phyloP scores from a whole-genome alignment of 2,888 invertebrate species.

The Aphodius sticticus region DNA sequence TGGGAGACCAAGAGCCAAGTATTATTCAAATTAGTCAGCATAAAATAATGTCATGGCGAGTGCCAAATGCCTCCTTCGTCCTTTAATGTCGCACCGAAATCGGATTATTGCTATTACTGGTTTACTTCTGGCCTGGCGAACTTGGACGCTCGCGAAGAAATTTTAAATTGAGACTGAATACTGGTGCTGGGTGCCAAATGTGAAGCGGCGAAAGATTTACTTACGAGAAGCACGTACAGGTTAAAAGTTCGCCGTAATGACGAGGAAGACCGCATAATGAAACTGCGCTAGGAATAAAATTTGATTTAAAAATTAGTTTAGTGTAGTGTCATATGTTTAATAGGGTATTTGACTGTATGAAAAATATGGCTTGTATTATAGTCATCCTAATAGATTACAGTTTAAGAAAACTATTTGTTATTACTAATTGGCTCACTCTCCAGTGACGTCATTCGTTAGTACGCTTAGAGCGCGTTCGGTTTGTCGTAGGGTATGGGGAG shows the following conservation, averaged over 20 bases:
- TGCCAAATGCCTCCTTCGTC: slow-evolving; percentile 4
- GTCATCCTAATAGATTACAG: too few relatives aligned
- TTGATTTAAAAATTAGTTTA: too few relatives aligned
- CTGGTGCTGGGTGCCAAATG: background rate
- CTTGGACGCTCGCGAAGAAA: background rate
- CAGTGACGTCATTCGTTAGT: too few relatives aligned
- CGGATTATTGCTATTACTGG: background rate
- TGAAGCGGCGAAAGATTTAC: background rate
- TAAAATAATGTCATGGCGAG: background rate
- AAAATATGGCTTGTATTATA: too few relatives aligned
- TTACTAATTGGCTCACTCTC: too few relatives aligned
- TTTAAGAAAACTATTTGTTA: too few relatives aligned
- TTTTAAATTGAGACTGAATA: slow-evolving; percentile 4
- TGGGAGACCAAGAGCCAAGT: background rate
- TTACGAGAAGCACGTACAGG: background rate
- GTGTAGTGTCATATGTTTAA: too few relatives aligned
- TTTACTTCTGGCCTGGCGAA: background rate
- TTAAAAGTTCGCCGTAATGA: background rate
- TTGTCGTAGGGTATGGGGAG: too few relatives aligned
- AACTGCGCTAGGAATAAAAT: too few relatives aligned
- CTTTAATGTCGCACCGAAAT: background rate
- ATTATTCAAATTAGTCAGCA: background rate
- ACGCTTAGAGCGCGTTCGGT: too few relatives aligned
- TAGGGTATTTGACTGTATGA: too few relatives aligned
- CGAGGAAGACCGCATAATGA: too few relatives aligned